phyloP scores from a whole-genome alignment of 2,888 invertebrate species.

The Myopa tessellatipennis region DNA sequence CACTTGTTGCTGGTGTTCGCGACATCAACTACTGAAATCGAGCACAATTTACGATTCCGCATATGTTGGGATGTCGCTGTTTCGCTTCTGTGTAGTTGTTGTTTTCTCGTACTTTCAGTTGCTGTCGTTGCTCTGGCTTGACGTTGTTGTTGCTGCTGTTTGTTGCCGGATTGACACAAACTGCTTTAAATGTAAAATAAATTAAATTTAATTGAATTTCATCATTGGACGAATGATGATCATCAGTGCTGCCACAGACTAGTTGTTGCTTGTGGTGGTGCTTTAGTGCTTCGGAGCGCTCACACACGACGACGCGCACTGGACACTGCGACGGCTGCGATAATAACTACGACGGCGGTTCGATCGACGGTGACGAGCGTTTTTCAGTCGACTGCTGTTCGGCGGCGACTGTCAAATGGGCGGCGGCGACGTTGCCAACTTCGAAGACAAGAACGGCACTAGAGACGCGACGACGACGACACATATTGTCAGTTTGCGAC shows the following conservation, averaged over 20 bases:
- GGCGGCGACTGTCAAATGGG: constrained; percentile 41
- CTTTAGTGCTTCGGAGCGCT: not conserved
- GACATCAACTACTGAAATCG: constrained; percentile 23
- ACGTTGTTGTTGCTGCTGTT: constrained; percentile 27
- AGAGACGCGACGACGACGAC: constrained; percentile 47
- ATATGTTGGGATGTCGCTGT: constrained; percentile 11
- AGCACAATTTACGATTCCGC: constrained; percentile 13
- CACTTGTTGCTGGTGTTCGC: constrained; percentile 26
- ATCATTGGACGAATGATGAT: constrained; percentile 48
- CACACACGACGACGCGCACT: constrained; percentile 13
- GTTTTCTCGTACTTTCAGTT: constrained; percentile 10
- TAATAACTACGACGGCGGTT: constrained; percentile 35
- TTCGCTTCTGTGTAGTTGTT: constrained; percentile 27
- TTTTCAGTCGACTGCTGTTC: constrained; percentile 21
- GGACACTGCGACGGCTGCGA: constrained; percentile 37
- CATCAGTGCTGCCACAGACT: constrained; percentile 27
- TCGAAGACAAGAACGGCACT: constrained; percentile 54
- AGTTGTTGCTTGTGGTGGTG: constrained; percentile 18
- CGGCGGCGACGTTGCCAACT: constrained; percentile 53
- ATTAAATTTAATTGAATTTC: constrained; percentile 58
- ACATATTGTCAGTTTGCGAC: constrained; percentile 47
- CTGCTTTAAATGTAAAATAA: constrained; percentile 46
- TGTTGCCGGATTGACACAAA: constrained; percentile 39
- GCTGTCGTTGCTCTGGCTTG: constrained; percentile 28
- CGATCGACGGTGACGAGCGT: constrained; percentile 12